phyloP scores from a whole-genome alignment of 2,797 vertebrate genomes.

The Schizopygopsis malacanthus region DNA sequence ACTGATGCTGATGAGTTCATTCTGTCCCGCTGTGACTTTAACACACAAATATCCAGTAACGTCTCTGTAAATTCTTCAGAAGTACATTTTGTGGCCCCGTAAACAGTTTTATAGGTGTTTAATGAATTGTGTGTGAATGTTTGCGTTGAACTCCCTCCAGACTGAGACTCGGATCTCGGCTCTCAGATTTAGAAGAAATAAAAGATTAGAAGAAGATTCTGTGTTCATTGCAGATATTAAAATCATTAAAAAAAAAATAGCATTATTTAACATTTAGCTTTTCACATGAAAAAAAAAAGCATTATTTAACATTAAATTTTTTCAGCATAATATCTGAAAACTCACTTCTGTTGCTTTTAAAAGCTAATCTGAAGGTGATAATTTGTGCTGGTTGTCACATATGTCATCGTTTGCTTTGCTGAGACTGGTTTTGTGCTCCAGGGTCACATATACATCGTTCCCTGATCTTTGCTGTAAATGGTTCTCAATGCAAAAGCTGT shows the following conservation, averaged over 20 bases:
- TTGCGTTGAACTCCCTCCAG: neutral
- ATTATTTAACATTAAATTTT: too few relatives aligned
- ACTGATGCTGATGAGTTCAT: neutral
- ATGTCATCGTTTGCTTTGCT: too few relatives aligned
- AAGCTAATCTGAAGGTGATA: neutral
- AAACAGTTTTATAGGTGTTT: conserved; percentile 3
- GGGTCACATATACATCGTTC: neutral
- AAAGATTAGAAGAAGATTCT: neutral
- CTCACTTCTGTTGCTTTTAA: too few relatives aligned
- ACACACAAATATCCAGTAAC: neutral
- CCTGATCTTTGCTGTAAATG: neutral
- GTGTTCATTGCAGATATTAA: neutral
- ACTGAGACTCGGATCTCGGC: neutral
- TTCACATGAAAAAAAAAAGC: neutral
- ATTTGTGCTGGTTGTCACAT: too few relatives aligned
- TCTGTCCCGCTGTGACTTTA: conserved; percentile 11
- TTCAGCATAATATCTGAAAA: too few relatives aligned
- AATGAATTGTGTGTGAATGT: neutral
- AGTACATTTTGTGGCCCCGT: conserved; percentile 10
- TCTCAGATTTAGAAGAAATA: neutral
- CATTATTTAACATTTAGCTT: neutral
- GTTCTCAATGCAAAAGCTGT: neutral
- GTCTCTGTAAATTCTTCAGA: conserved; percentile 20
- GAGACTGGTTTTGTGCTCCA: too few relatives aligned
- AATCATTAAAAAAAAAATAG: too few relatives aligned